Base-by-base conservation (phyloP, 2,113 vertebrate species). In the Onychostoma macrolepis region DNA sequence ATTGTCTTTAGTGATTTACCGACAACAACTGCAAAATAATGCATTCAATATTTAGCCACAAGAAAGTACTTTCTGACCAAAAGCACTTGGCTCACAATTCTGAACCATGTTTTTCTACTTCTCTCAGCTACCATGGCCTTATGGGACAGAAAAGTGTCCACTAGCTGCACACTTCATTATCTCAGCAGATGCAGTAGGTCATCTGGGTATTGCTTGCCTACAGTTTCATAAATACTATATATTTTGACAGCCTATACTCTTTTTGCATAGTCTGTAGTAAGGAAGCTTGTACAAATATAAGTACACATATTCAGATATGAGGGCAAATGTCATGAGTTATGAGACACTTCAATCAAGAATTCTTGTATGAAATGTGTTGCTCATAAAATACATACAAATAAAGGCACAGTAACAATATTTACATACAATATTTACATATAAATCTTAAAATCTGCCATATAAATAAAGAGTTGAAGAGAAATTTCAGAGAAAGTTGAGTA, bases 131-230 rank as follows among this genome's bases (percentile, higher is more conserved):
- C 41, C 6, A 1, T 17, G 74, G 74, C n/a, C 41, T 76, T 76
- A 17, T 76, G 74, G 74, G 74, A 45, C 74, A 28, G 41, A 28
- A 76, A 48, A 28, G 41, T 48, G 74, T 75, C 41, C 11, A 48
- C 12, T 26, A 45, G 12, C 74, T 28, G 41, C n/a, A 17, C n/a
- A 26, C 38, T 45, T 45, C 24, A 26, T n/a, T 48, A 76, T 76
- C n/a, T 76, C 43, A 45, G 72, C 74, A 76, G 41, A 45, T 76
- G 12, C 72, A 76, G 41, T 28, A 76, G 41, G 74, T 76, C 74
- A 48, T 76, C 74, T 0, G 12, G 72, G 41, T 76, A 26, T 76
- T 48, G 72, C 12, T 28, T 15, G 38, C 38, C 71, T 43, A 41
- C 21, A 76, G 41, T 17, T 45, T 76, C n/a, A 76, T 45, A 48